A percentile compares a stretch with the other conserved stretches of the same genome.
Conservation (phyloP, 37 sponge, comb jelly and placozoan species). For the Chondrilla cf. caribensis region DNA sequence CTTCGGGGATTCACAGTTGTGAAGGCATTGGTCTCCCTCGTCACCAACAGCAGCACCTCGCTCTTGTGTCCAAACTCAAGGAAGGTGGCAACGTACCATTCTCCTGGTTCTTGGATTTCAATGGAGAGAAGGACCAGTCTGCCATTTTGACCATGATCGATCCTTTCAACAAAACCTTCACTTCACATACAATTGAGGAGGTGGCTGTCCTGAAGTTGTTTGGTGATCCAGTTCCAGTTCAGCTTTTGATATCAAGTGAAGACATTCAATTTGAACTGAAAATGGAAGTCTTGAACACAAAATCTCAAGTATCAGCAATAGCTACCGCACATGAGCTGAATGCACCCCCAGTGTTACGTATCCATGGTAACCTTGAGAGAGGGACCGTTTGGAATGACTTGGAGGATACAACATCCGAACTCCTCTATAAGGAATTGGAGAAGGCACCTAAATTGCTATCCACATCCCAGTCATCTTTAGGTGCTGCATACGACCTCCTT, state of each 20-base stretch:
- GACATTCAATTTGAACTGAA: not conserved
- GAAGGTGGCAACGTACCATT: not conserved
- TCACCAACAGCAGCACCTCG: not conserved
- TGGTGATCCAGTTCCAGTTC: not conserved
- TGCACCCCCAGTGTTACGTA: not conserved
- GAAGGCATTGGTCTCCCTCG: too few relatives aligned
- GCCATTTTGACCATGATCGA: not conserved
- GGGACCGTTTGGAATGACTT: not conserved
- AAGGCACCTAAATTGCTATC: not conserved
- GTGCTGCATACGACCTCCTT: not conserved
- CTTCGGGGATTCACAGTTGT: not conserved
- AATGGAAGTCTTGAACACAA: not conserved
- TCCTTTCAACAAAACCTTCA: not conserved
- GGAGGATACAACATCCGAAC: not conserved
- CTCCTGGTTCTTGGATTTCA: not conserved
- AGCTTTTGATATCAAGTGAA: not conserved
- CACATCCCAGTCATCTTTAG: not conserved
- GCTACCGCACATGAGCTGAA: not conserved
- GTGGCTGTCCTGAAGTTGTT: not conserved
- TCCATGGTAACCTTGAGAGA: not conserved
- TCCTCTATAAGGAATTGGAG: not conserved
- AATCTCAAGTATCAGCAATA: not conserved
- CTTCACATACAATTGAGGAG: not conserved
- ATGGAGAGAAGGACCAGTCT: not conserved
- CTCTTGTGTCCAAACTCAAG: not conserved